Evolutionary conservation across 2,113 vertebrate genomes (phyloP).

Genomic region (Scortum barcoo): DNA sequence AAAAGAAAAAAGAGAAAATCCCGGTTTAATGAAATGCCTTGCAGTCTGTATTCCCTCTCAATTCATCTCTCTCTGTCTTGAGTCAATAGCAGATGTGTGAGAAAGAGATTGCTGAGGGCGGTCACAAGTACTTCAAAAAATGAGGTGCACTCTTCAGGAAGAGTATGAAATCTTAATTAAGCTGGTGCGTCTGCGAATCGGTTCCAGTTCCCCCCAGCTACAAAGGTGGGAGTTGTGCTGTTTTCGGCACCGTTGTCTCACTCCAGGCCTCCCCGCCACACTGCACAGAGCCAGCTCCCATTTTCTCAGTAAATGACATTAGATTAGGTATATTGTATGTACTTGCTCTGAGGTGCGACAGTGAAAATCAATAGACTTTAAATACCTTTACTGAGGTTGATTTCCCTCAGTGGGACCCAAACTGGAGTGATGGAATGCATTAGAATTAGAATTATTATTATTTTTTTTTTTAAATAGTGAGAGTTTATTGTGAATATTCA

Average conservation of each 20-base stretch:
- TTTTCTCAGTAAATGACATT: slow-evolving; percentile 69
- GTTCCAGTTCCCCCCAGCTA: slow-evolving; percentile 51
- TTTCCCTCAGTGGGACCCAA: slow-evolving; percentile 40
- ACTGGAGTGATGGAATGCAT: no score
- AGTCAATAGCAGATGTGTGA: slow-evolving; percentile 73
- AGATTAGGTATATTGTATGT: slow-evolving; percentile 69
- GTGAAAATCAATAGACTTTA: slow-evolving; percentile 70
- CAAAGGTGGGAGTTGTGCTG: slow-evolving; percentile 53
- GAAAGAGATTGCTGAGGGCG: slow-evolving; percentile 62
- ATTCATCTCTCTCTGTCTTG: slow-evolving; percentile 62
- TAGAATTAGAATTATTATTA: no score
- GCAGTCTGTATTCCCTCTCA: slow-evolving; percentile 50
- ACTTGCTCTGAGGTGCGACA: slow-evolving; percentile 56
- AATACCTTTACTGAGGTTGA: slow-evolving; percentile 50
- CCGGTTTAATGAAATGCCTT: slow-evolving; percentile 60
- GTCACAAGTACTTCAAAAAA: slow-evolving; percentile 66
- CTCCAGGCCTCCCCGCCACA: slow-evolving; percentile 36
- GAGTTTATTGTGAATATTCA: slow-evolving; percentile 21
- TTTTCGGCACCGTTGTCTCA: slow-evolving; percentile 38
- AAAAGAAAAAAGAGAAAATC: slow-evolving; percentile 8
- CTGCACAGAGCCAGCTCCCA: slow-evolving; percentile 41
- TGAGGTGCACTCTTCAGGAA: slow-evolving; percentile 63
- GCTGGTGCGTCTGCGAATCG: slow-evolving; percentile 54
- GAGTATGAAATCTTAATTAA: slow-evolving; percentile 80
- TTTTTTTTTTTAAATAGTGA: background rate